A percentile compares a stretch with the other conserved stretches of the same genome.
phyloP scores from a whole-genome alignment of 2,888 invertebrate species.

The Ctena decussata region DNA sequence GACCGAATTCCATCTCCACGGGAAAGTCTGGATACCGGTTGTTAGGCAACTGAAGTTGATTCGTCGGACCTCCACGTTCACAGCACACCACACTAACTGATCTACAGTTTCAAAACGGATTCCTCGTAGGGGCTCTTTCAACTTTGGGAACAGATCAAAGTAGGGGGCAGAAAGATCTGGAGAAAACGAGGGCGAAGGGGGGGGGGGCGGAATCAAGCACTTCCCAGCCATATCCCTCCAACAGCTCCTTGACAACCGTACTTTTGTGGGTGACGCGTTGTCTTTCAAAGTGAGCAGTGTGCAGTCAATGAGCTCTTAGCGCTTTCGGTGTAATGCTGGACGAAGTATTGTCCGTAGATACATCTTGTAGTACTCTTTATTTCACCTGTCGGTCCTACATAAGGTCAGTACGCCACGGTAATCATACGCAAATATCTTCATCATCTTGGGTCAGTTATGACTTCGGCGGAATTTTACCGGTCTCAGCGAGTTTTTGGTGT shows the following conservation, averaged over 20 bases:
- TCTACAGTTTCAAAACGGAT: neutral
- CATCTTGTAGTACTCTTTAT: neutral
- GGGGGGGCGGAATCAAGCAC: neutral
- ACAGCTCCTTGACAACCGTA: neutral
- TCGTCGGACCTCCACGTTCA: neutral
- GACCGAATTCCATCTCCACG: neutral
- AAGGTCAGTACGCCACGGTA: neutral
- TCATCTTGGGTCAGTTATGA: neutral
- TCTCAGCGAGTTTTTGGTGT: neutral
- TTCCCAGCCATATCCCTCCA: conserved; percentile 6
- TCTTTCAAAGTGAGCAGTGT: conserved; percentile 8
- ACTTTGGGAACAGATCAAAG: neutral
- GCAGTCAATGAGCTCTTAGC: neutral
- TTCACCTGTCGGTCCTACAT: neutral
- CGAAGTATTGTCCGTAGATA: neutral
- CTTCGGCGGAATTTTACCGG: neutral
- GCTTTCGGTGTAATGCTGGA: neutral
- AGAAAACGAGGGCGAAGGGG: neutral
- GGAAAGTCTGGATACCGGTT: neutral
- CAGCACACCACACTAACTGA: neutral
- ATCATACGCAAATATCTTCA: neutral
- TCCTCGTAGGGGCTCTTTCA: neutral
- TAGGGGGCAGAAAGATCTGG: neutral
- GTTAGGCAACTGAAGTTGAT: conserved; percentile 2
- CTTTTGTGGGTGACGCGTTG: conserved; percentile 13